These are phyloP conservation scores for Coelopa pilipes DNA, from an alignment of 2,888 invertebrate genomes.

Conservation along the genomic window DNA sequence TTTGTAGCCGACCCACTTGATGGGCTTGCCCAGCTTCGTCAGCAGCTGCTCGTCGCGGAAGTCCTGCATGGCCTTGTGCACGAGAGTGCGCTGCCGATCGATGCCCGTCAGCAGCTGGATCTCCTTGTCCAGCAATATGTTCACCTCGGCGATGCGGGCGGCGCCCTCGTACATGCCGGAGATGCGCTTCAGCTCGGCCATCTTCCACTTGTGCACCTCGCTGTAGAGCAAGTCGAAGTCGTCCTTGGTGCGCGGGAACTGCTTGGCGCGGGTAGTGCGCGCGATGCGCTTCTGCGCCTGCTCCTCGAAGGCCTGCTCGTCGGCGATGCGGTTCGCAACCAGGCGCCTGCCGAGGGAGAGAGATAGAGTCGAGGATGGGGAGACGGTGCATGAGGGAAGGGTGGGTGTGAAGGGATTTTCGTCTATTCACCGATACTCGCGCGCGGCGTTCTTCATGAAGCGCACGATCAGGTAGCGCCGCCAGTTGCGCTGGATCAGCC, in stretches of 20 bases:
- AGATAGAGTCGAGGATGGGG: too few species aligned
- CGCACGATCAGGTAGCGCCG: constrained; percentile 65
- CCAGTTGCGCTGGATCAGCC: constrained; percentile 73
- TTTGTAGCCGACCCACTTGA: constrained; percentile 80
- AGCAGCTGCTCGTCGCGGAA: constrained; percentile 74
- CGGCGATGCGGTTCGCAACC: constrained; percentile 64
- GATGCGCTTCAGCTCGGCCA: constrained; percentile 72
- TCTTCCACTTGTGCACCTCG: constrained; percentile 65
- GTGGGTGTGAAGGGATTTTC: not conserved
- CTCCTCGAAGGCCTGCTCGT: constrained; percentile 54
- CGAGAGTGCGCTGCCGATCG: constrained; percentile 74
- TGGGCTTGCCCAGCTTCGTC: constrained; percentile 76
- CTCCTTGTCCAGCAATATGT: constrained; percentile 78
- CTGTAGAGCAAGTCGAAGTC: constrained; percentile 81
- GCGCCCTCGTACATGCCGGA: constrained; percentile 74
- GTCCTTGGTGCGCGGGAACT: constrained; percentile 76
- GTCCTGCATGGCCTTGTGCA: constrained; percentile 72
- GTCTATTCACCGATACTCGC: constrained; percentile 66
- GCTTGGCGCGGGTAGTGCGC: constrained; percentile 74
- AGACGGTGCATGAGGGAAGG: not conserved
- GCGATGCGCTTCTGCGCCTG: constrained; percentile 63
- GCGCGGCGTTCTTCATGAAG: constrained; percentile 68
- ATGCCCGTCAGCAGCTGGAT: constrained; percentile 71
- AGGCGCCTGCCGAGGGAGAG: constrained; percentile 61
- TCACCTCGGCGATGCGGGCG: constrained; percentile 77